A percentile compares a stretch with the other conserved stretches of the same genome.
phyloP scores from a whole-genome alignment of 2,113 vertebrate genomes.

The Pleuronectes platessa region DNA sequence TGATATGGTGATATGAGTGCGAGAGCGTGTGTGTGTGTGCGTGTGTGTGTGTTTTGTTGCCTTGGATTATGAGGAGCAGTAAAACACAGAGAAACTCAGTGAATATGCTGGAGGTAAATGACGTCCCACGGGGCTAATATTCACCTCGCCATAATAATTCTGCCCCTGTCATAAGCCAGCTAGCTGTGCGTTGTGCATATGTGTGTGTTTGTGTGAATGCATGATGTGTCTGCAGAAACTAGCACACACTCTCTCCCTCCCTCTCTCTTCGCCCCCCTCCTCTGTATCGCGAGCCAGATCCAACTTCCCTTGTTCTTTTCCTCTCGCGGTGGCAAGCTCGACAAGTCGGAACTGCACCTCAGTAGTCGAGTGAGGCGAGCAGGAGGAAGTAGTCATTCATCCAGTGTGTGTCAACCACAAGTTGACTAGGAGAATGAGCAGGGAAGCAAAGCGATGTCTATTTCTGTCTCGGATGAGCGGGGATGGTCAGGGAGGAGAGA shows the following conservation, averaged over 20 bases:
- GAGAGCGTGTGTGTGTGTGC: conserved; percentile 25
- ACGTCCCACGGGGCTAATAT: conserved; percentile 84
- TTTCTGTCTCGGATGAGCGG: conserved; percentile 75
- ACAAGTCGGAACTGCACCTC: conserved; percentile 72
- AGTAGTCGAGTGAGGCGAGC: conserved; percentile 62
- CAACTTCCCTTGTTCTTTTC: conserved; percentile 66
- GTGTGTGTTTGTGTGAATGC: conserved; percentile 52
- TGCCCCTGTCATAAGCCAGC: conserved; percentile 81
- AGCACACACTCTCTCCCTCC: conserved; percentile 38
- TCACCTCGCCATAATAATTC: conserved; percentile 81
- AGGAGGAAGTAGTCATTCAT: conserved; percentile 74
- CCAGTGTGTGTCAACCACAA: conserved; percentile 72
- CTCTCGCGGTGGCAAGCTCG: conserved; percentile 65
- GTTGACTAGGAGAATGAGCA: conserved; percentile 76
- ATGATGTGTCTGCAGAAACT: conserved; percentile 43
- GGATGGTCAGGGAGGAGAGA: conserved; percentile 69
- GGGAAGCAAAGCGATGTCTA: conserved; percentile 75
- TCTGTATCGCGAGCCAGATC: conserved; percentile 37
- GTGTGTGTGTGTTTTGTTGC: conserved; percentile 57
- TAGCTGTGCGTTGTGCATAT: conserved; percentile 62
- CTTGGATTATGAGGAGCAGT: conserved; percentile 83
- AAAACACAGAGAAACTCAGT: conserved; percentile 82
- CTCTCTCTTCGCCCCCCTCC: conserved; percentile 1
- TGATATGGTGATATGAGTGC: conserved; percentile 68
- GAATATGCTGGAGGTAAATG: conserved; percentile 86